Base-by-base conservation (phyloP, 1,140 invertebrate species). In the Aleiodes sp. region DNA sequence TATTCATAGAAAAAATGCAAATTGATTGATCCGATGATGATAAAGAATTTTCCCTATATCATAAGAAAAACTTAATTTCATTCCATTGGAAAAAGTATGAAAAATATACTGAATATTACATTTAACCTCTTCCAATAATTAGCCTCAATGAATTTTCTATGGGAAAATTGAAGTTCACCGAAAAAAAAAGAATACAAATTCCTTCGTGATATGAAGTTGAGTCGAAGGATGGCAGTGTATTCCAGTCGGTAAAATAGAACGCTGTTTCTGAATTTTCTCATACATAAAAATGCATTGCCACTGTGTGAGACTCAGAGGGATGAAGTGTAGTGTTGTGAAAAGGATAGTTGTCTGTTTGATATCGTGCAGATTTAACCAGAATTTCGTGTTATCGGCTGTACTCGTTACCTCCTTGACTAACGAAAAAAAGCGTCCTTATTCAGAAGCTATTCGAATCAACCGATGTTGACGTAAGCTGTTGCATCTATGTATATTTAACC, bases 381-480 rank as follows among this genome's bases (percentile, higher is more conserved):
- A 59, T 24, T 59, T 59, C 29, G 24, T 31, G 26, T 59, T 59
- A 31, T 31, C 26, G 56, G 56, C 28, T 31, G 56, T 28, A 14
- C n/a, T 29, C n/a, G 10, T 31, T 59, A 59, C 56, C 56, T n/a
- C 24, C 2, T 59, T 59, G 28, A 31, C 10, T 31, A 26, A 10
- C 4, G n/a, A 59, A 59, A 59, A 59, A 59, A 59, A 59, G n/a
- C 14, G 29, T 39, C n/a, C 43, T 37, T 24, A 52, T 28, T 56
- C n/a, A 59, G 52, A 64, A 68, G 57, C 24, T 46, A 35, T 29
- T 65, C 65, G 63, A 70, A 68, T 31, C 60, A 61, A 63, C 67
- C 52, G 37, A 69, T 63, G 67, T 43, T 61, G 37, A 14, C 33
- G 66, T 68, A 68, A 68, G 57, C 66, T 69, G 67, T 69, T 63